A percentile compares a stretch with the other conserved stretches of the same genome.
phyloP scores from a whole-genome alignment of 2,113 vertebrate genomes.

The Callipepla squamata region DNA sequence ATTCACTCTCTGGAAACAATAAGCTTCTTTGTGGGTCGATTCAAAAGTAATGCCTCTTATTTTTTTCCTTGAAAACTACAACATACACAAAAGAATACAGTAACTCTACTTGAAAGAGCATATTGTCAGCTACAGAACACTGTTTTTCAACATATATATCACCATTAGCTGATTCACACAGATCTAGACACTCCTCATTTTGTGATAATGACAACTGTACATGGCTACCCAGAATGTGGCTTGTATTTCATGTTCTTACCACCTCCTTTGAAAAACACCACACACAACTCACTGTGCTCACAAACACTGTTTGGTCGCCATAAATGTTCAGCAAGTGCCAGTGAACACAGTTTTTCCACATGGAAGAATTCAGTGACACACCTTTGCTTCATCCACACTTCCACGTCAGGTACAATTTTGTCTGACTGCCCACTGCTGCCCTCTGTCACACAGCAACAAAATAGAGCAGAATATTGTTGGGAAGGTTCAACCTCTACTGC shows the following conservation, averaged over 20 bases:
- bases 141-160: too few species aligned
- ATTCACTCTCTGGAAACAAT: conserved; percentile 4
- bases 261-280: background rate
- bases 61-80: too few species aligned
- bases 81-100: too few species aligned
- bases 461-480: too few species aligned
- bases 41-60: too few species aligned
- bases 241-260: background rate
- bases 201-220: background rate
- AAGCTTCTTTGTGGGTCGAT: too few species aligned
- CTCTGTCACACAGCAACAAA: too few species aligned
- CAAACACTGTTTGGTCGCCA: background rate
- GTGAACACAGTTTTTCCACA: background rate
- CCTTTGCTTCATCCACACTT: background rate
- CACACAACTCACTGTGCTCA: background rate
- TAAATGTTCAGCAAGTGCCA: background rate
- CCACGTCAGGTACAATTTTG: background rate
- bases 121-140: too few species aligned
- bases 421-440: background rate
- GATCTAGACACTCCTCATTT: background rate
- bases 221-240: background rate
- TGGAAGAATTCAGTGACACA: background rate
- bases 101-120: too few species aligned
- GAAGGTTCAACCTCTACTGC: too few species aligned
- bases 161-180: too few species aligned